Evolutionary conservation across 1,140 invertebrate genomes (phyloP).

Genomic region (Paraescarpia echinospica): DNA sequence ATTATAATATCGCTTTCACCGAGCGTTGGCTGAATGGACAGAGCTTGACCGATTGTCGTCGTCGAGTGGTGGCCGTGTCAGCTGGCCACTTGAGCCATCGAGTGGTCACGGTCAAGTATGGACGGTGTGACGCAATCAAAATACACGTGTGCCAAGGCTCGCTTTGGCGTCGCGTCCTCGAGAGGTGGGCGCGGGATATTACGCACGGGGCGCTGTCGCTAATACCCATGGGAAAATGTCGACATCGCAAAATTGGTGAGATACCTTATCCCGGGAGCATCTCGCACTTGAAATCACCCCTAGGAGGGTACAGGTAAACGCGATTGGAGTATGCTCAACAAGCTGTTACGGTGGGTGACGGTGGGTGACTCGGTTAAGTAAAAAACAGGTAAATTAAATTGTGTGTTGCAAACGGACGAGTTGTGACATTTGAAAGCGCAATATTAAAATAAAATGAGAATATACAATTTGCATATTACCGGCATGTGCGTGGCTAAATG

Average conservation of each 20-base stretch:
- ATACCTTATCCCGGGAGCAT: background rate
- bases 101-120: background rate
- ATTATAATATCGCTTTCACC: constrained; percentile 1
- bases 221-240: background rate
- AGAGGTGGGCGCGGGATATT: background rate
- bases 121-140: background rate
- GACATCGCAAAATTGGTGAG: background rate
- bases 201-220: background rate
- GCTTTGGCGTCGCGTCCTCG: background rate
- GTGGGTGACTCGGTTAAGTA: background rate
- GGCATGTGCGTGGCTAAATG: too few species aligned
- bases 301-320: background rate
- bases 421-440: too few species aligned
- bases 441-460: too few species aligned
- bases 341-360: background rate
- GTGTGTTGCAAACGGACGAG: background rate
- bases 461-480: too few species aligned
- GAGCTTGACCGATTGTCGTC: background rate
- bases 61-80: background rate
- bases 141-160: background rate
- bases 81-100: background rate
- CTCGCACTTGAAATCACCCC: background rate
- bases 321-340: background rate
- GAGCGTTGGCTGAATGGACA: background rate
- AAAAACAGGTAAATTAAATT: background rate